These are phyloP conservation scores for Epinephelus coioides DNA, from an alignment of 2,797 vertebrate genomes.

Conservation along the genomic window DNA sequence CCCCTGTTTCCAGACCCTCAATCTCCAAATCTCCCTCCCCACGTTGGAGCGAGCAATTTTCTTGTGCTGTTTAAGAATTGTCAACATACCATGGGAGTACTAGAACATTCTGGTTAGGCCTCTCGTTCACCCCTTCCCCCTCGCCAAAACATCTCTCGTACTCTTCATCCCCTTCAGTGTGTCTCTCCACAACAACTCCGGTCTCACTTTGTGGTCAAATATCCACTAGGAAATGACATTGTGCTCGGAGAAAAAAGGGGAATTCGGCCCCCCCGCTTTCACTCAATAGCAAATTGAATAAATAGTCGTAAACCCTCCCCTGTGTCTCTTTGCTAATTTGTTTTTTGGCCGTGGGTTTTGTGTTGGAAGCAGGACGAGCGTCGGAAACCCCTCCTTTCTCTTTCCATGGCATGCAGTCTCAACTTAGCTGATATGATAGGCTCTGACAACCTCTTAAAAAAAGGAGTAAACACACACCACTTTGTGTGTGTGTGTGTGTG, in stretches of 20 bases:
- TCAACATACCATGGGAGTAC: slow-evolving; percentile 60
- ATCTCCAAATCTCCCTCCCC: slow-evolving; percentile 47
- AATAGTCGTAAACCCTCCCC: slow-evolving; percentile 66
- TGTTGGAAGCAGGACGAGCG: slow-evolving; percentile 40
- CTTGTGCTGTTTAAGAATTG: slow-evolving; percentile 55
- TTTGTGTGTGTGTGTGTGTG: slow-evolving; percentile 12
- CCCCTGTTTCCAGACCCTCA: slow-evolving; percentile 15
- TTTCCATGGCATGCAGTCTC: slow-evolving; percentile 52
- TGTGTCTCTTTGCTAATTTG: slow-evolving; percentile 64
- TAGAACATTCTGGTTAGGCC: slow-evolving; percentile 64
- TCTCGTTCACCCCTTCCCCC: slow-evolving; percentile 61
- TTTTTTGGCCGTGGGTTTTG: slow-evolving; percentile 57
- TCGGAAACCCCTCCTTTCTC: slow-evolving; percentile 41
- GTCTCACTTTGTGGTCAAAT: slow-evolving; percentile 68
- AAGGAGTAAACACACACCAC: slow-evolving; percentile 45
- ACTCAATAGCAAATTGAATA: slow-evolving; percentile 66
- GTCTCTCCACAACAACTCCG: slow-evolving; percentile 63
- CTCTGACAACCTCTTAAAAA: slow-evolving; percentile 65
- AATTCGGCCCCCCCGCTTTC: slow-evolving; percentile 35
- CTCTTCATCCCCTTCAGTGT: slow-evolving; percentile 41
- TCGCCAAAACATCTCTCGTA: slow-evolving; percentile 61
- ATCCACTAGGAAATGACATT: slow-evolving; percentile 66
- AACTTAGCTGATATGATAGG: slow-evolving; percentile 57
- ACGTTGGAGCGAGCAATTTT: slow-evolving; percentile 42
- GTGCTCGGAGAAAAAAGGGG: slow-evolving; percentile 37